Evolutionary conservation across 2,888 invertebrate genomes (phyloP).

Genomic region (Caenorhabditis doughertyi): DNA sequence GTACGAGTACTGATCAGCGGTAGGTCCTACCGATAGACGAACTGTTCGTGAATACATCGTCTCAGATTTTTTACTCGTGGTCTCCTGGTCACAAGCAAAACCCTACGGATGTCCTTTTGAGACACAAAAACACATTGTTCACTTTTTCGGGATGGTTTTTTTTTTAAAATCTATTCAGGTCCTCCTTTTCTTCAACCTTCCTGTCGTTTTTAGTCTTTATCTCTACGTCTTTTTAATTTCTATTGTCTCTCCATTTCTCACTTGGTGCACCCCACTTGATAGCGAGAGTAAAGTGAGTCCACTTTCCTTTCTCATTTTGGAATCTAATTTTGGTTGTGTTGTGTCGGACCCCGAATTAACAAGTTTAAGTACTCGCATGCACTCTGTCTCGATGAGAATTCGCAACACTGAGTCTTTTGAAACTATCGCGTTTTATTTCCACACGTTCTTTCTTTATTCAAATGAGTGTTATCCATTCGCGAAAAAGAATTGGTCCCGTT

Average conservation of each 20-base stretch:
- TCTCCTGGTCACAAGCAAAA: conserved; percentile 33
- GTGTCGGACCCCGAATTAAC: conserved; percentile 44
- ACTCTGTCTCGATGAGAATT: conserved; percentile 16
- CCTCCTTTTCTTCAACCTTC: conserved; percentile 20
- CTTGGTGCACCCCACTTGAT: conserved; percentile 50
- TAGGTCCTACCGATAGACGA: conserved; percentile 22
- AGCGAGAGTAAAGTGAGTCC: conserved; percentile 51
- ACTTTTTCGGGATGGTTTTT: conserved; percentile 51
- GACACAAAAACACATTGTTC: conserved; percentile 55
- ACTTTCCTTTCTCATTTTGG: conserved; percentile 32
- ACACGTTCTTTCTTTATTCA: too few species aligned
- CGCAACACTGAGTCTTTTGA: conserved; percentile 1
- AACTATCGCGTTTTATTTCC: too few species aligned
- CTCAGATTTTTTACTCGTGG: conserved; percentile 31
- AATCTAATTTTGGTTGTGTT: conserved; percentile 59
- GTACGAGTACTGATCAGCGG: conserved; percentile 33
- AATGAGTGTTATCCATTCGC: too few species aligned
- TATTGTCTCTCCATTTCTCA: conserved; percentile 7
- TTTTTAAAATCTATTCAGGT: conserved; percentile 11
- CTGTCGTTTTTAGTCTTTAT: conserved; percentile 37
- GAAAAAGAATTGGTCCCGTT: too few species aligned
- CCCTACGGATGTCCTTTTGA: conserved; percentile 38
- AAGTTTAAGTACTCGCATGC: conserved; percentile 53
- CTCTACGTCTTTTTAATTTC: conserved; percentile 38
- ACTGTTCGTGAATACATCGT: conserved; percentile 4